phyloP scores from a whole-genome alignment of 2,113 vertebrate genomes.

The Takifugu bimaculatus region DNA sequence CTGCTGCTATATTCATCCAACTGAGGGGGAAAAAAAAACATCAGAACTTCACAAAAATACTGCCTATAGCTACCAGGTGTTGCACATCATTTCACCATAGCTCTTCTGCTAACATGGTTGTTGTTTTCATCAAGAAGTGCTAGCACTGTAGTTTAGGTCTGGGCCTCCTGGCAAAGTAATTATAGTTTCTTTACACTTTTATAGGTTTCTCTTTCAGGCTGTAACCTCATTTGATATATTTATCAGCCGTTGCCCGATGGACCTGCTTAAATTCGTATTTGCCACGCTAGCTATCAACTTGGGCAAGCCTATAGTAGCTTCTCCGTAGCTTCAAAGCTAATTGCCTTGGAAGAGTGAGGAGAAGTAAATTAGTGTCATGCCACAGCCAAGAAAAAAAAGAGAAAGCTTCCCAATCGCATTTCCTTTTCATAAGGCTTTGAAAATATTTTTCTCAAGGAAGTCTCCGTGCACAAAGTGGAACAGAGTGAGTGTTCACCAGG shows the following conservation, averaged over 20 bases:
- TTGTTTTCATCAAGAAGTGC: constrained; percentile 7
- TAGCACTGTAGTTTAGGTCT: constrained; percentile 40
- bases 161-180: constrained; percentile 51
- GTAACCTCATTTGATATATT: constrained; percentile 72
- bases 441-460: constrained; percentile 60
- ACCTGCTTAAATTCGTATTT: constrained; percentile 74
- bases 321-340: constrained; percentile 79
- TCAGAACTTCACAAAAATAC: too few species aligned
- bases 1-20: too few species aligned
- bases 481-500: constrained; percentile 58
- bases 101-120: not conserved
- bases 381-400: constrained; percentile 63
- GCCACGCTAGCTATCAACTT: constrained; percentile 72
- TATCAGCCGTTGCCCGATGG: constrained; percentile 70
- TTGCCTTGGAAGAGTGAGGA: constrained; percentile 78
- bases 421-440: constrained; percentile 66
- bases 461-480: constrained; percentile 58
- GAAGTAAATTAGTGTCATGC: constrained; percentile 78
- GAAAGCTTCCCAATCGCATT: constrained; percentile 67
- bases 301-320: constrained; percentile 67
- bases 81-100: too few species aligned
- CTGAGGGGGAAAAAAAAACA: too few species aligned
- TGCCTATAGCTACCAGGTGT: too few species aligned
- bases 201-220: constrained; percentile 56
- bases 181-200: constrained; percentile 58